These are phyloP conservation scores for Zaprionus ornatus DNA, from an alignment of 1,140 invertebrate genomes.

Conservation along the genomic window DNA sequence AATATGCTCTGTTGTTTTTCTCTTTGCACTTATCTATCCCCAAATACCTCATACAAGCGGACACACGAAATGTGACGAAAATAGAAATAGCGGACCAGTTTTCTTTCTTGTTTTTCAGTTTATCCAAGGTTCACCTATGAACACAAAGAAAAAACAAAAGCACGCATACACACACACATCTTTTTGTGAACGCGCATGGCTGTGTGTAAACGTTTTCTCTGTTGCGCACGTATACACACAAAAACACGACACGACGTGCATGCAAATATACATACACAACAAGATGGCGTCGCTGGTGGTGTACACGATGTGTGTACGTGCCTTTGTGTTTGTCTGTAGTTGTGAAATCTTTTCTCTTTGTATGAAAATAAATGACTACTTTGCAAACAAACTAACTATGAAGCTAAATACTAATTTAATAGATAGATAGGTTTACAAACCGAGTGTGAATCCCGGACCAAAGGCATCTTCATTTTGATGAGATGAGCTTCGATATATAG, in stretches of 20 bases:
- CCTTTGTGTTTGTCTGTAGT: slow-evolving; percentile 8
- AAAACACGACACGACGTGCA: slow-evolving; percentile 1
- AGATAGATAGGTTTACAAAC: slow-evolving; percentile 69
- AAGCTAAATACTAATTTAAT: slow-evolving; percentile 49
- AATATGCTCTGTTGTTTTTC: slow-evolving; percentile 11
- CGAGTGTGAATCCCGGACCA: slow-evolving; percentile 70
- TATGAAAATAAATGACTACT: slow-evolving; percentile 32
- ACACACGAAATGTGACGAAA: slow-evolving; percentile 44
- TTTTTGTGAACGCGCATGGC: neutral
- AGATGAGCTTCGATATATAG: slow-evolving; percentile 47
- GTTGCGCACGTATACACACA: slow-evolving; percentile 12
- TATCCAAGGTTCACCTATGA: slow-evolving; percentile 53
- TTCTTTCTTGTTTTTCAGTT: neutral
- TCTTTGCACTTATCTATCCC: slow-evolving; percentile 7
- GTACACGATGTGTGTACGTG: slow-evolving; percentile 12
- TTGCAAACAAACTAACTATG: slow-evolving; percentile 27
- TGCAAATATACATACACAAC: slow-evolving; percentile 16
- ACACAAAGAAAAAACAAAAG: slow-evolving; percentile 55
- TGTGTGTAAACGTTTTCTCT: slow-evolving; percentile 18
- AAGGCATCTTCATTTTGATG: slow-evolving; percentile 59
- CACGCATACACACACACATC: slow-evolving; percentile 16
- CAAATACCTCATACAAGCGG: slow-evolving; percentile 35
- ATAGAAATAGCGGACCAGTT: slow-evolving; percentile 40
- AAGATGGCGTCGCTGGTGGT: slow-evolving; percentile 29
- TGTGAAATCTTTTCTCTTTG: slow-evolving; percentile 41